phyloP scores from a whole-genome alignment of 2,888 invertebrate species.

The Gymnosoma rotundatum region DNA sequence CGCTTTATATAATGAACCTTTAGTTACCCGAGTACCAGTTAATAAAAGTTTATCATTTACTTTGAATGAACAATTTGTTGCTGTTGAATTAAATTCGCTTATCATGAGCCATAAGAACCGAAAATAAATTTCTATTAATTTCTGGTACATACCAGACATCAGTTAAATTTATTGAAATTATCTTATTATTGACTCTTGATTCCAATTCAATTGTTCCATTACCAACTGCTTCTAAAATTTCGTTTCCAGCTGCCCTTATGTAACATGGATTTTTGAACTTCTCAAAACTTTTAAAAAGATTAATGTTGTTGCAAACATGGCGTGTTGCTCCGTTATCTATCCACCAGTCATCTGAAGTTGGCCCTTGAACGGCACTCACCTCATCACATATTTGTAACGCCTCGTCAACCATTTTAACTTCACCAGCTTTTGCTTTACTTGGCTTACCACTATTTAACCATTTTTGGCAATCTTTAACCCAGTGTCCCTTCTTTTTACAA shows the following conservation, averaged over 20 bases:
- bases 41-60: background rate
- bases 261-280: background rate
- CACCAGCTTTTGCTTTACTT: constrained; percentile 21
- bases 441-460: constrained; percentile 65
- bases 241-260: constrained; percentile 67
- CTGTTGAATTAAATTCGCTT: background rate
- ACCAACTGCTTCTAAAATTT: constrained; percentile 64
- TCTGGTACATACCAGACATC: constrained; percentile 71
- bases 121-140: constrained; percentile 68
- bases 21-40: background rate
- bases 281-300: background rate
- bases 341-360: constrained; percentile 23
- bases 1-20: background rate
- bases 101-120: background rate
- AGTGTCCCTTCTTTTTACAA: constrained; percentile 64
- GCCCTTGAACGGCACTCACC: background rate
- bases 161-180: constrained; percentile 63
- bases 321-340: constrained; percentile 59
- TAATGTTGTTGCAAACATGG: constrained; percentile 27
- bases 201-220: constrained; percentile 67
- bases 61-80: background rate
- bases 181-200: constrained; percentile 57
- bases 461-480: constrained; percentile 47
- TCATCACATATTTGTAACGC: background rate
- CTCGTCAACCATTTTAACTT: background rate